A percentile compares a stretch with the other conserved stretches of the same genome.
Conservation (phyloP, 2,113 vertebrate genomes). For the Plotosus lineatus region DNA sequence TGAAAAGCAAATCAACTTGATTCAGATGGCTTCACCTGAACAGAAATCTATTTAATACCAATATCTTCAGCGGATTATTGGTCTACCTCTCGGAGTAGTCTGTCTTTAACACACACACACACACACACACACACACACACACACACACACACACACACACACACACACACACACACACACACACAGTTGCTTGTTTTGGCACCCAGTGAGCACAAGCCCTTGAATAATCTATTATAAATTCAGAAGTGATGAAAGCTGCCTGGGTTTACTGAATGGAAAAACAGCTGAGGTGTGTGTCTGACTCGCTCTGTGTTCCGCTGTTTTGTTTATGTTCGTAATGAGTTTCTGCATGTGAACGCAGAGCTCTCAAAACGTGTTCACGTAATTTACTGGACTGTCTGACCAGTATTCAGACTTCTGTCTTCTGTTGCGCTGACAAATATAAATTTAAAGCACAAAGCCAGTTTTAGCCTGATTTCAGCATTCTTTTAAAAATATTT, state of each 20-base stretch:
- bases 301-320: not conserved
- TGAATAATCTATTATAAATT: conserved; percentile 19
- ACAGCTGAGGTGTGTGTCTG: not conserved
- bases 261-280: conserved; percentile 14
- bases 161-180: not conserved
- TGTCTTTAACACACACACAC: not conserved
- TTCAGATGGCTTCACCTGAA: no score
- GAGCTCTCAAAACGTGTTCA: not conserved
- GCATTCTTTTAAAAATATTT: not conserved
- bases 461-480: not conserved
- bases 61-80: not conserved
- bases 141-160: not conserved
- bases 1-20: not conserved
- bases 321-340: not conserved
- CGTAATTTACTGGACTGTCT: not conserved
- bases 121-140: not conserved
- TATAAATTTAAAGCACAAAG: not conserved
- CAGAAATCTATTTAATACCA: not conserved
- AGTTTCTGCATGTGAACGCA: not conserved
- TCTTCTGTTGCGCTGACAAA: not conserved
- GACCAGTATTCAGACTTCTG: not conserved
- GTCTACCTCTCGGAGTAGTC: not conserved
- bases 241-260: conserved; percentile 14
- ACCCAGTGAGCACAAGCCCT: not conserved
- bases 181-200: conserved; percentile 7